Conservation (phyloP, 2,113 vertebrate genomes). For the Scortum barcoo region DNA sequence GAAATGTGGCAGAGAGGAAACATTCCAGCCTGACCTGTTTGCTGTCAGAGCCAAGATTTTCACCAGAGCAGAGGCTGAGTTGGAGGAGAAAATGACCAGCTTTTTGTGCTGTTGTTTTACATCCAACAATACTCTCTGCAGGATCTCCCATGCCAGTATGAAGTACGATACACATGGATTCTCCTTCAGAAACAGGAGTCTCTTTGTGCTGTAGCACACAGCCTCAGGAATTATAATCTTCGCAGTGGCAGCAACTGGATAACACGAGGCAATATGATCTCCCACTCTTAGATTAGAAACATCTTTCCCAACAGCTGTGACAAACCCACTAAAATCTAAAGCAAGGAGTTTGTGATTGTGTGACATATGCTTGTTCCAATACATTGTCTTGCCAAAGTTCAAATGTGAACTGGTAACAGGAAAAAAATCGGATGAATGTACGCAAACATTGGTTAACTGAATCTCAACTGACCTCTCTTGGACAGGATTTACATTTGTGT, state of each 20-base stretch:
- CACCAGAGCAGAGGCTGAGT: constrained; percentile 81
- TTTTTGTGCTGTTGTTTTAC: constrained; percentile 72
- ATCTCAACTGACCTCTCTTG: constrained; percentile 81
- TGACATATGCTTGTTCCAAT: constrained; percentile 84
- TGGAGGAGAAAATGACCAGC: constrained; percentile 84
- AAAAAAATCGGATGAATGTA: constrained; percentile 90
- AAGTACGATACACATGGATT: constrained; percentile 88
- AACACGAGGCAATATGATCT: constrained; percentile 87
- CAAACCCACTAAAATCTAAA: constrained; percentile 88
- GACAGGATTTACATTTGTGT: constrained; percentile 25
- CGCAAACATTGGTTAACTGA: constrained; percentile 83
- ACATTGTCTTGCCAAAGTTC: constrained; percentile 84
- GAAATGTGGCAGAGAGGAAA: constrained; percentile 63
- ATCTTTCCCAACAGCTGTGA: constrained; percentile 82
- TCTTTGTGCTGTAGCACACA: constrained; percentile 83
- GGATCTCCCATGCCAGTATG: constrained; percentile 86
- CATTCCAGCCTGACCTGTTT: constrained; percentile 85
- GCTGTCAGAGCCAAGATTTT: constrained; percentile 83
- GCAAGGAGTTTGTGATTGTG: constrained; percentile 84
- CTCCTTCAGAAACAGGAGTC: constrained; percentile 81
- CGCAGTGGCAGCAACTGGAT: constrained; percentile 81
- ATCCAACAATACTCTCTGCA: constrained; percentile 73
- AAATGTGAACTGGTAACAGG: constrained; percentile 86
- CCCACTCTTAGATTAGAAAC: constrained; percentile 85
- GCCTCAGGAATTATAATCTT: constrained; percentile 83